Percentiles rank a stretch among this genome's conserved stretches.
phyloP scores from a whole-genome alignment of 2,888 invertebrate species.

The Thymelicus lineola region DNA sequence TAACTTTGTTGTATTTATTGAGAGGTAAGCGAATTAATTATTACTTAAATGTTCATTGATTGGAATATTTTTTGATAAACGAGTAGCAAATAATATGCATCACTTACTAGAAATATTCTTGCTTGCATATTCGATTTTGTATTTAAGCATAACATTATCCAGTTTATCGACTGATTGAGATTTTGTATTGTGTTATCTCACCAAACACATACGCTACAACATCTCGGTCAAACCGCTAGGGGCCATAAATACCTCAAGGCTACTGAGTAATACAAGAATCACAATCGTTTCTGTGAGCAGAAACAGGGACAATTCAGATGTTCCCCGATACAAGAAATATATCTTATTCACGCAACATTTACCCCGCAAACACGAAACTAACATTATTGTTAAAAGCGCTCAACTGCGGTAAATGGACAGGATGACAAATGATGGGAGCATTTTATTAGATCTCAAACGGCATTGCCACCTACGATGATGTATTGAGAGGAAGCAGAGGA shows the following conservation, averaged over 20 bases:
- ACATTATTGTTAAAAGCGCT: conserved; percentile 37
- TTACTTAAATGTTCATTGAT: no score
- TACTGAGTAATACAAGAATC: neutral
- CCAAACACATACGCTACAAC: no score
- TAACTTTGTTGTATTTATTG: no score
- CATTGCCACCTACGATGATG: conserved; percentile 31
- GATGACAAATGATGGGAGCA: conserved; percentile 30
- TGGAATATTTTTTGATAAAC: no score
- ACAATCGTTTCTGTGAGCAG: neutral
- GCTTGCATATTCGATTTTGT: no score
- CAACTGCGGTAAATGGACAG: conserved; percentile 35
- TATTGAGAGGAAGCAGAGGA: conserved; percentile 19
- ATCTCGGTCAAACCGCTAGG: no score
- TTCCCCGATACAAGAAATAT: conserved; percentile 14
- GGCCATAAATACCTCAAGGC: neutral
- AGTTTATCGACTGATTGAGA: no score
- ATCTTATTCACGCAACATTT: conserved; percentile 37
- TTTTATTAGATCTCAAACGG: conserved; percentile 37
- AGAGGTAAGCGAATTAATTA: no score
- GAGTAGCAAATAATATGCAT: no score
- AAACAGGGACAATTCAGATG: neutral
- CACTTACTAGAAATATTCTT: no score
- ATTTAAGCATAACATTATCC: no score
- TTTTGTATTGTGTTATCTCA: no score
- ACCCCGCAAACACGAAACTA: conserved; percentile 33